Percentiles rank a stretch among this genome's conserved stretches.
Evolutionary conservation across 2,113 vertebrate genomes (phyloP).

Genomic region (Chlorocebus sabaeus): DNA sequence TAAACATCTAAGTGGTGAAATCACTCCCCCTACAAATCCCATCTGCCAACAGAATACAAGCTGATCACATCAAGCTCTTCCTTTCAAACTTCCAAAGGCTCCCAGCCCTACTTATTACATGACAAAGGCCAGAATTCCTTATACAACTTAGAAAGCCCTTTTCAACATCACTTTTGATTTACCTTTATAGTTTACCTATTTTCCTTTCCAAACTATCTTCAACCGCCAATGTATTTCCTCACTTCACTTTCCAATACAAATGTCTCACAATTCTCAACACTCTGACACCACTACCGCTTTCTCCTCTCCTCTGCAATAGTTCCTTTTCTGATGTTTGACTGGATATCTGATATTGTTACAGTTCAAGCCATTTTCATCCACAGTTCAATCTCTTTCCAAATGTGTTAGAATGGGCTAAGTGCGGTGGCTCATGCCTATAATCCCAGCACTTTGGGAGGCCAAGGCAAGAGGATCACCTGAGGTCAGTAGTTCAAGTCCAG

Average conservation of each 20-base stretch:
- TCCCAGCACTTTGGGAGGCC: too few species aligned
- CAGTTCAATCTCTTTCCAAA: conserved; percentile 16
- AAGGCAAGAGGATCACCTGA: too few species aligned
- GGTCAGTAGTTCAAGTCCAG: too few species aligned
- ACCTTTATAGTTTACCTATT: neutral
- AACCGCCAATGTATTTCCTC: neutral
- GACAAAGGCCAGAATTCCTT: neutral
- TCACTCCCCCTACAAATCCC: neutral
- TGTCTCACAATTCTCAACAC: neutral
- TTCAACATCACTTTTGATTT: neutral
- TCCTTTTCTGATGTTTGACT: neutral
- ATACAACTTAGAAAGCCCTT: conserved; percentile 26
- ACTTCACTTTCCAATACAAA: conserved; percentile 18
- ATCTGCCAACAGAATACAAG: neutral
- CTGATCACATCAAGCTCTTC: neutral
- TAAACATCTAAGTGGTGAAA: conserved; percentile 13
- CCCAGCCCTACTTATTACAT: neutral
- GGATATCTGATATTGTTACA: neutral
- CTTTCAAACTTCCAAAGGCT: conserved; percentile 26
- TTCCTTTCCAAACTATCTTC: conserved; percentile 10
- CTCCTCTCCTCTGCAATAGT: neutral
- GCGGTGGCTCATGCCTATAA: too few species aligned
- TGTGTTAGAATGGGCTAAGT: neutral
- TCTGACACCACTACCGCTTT: neutral
- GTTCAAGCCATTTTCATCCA: conserved; percentile 9